Evolutionary conservation across 2,888 invertebrate genomes (phyloP), one percentile per base, ranked within the genome.

Genomic region (Fragum fragum): DNA sequence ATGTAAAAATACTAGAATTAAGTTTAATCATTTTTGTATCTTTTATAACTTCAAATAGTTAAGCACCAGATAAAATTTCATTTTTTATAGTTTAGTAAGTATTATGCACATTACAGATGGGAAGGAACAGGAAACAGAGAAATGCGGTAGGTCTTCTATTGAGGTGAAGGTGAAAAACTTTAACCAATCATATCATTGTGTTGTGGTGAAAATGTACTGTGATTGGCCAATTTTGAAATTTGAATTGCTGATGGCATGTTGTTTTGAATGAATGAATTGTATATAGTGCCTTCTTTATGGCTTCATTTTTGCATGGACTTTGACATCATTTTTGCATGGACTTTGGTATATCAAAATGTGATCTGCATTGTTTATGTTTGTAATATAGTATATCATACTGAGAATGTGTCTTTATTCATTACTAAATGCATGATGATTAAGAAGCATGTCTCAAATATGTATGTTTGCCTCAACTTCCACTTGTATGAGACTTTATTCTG

Each of bases 91-190:
- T 53, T 18, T 18, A 57, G 66, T 66, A 42, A 66, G 23, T 23
- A 39, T 42, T 39, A 32, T 66, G 66, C 42, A 66, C 66, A 52
- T 74, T 73, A 59, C 83, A 84, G 84, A 84, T 81, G 66, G 84
- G 84, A 47, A 77, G 80, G n/a, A 73, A 23, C 32, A 77, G 74
- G 29, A 84, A 69, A 63, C 84, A 75, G 53, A 57, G 84, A 36
- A 80, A 78, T 57, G 80, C 78, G 84, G 84, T 84, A 84, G 71
- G 82, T 79, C 23, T 32, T 70, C 55, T 28, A 39, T 32, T 66
- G 69, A 21, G 28, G 72, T 73, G 74, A 52, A 59, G 71, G 71
- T 80, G 59, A 59, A 26, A 57, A 6, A 42, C n/a, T 42, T 66
- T 66, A 66, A 66, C 42, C 66, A 66, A 66, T 66, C 66, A 42